phyloP scores from a whole-genome alignment of 1,140 invertebrate genomes.

The Lordiphosa mommai region DNA sequence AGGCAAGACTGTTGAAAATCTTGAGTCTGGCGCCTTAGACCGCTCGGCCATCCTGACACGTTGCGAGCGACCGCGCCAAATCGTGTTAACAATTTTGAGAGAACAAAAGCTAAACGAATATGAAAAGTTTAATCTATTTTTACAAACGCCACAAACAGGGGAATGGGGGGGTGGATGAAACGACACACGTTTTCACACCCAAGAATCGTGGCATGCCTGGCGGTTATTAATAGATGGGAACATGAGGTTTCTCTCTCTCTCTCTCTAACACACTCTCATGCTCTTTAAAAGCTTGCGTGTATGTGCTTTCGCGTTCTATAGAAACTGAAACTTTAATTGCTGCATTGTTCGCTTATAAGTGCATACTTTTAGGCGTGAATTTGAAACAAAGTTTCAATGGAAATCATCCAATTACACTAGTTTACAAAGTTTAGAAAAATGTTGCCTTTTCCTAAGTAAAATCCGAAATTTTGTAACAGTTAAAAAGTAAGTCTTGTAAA shows the following conservation, averaged over 20 bases:
- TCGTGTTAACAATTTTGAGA: conserved; percentile 77
- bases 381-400: no score
- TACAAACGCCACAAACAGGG: background rate
- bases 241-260: background rate
- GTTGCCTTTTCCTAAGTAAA: no score
- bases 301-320: conserved; percentile 14
- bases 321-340: conserved; percentile 41
- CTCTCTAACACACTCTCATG: background rate
- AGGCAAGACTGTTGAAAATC: conserved; percentile 57
- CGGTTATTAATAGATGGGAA: conserved; percentile 53
- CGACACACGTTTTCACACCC: conserved; percentile 63
- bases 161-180: conserved; percentile 1
- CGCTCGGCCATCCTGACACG: conserved; percentile 84
- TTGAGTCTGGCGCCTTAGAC: conserved; percentile 88
- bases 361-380: conserved; percentile 48
- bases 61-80: conserved; percentile 80
- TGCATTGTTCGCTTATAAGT: background rate
- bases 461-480: no score
- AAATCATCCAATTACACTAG: no score
- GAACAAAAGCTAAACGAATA: background rate
- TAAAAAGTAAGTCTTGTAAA: no score
- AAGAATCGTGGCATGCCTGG: conserved; percentile 49
- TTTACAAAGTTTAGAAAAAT: conserved; percentile 5
- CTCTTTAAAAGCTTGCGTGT: conserved; percentile 33
- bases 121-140: background rate